A percentile compares a stretch with the other conserved stretches of the same genome.
Evolutionary conservation across 2,113 vertebrate genomes (phyloP).

Genomic region (Zosterops pallidus): DNA sequence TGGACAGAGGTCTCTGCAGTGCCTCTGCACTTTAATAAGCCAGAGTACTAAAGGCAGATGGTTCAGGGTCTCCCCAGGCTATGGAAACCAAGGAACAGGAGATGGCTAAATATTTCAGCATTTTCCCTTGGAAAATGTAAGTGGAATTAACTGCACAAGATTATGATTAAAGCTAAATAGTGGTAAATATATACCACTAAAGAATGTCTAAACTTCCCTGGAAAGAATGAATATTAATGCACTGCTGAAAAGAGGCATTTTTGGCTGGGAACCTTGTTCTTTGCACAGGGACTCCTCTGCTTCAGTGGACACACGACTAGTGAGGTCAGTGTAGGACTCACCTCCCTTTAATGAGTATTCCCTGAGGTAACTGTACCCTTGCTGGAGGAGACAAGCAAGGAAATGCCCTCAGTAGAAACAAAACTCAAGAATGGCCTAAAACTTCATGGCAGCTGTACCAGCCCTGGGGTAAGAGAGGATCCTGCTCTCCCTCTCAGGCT

Average conservation of each 20-base stretch:
- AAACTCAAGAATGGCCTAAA: background rate
- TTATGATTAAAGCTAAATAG: background rate
- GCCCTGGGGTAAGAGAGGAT: background rate
- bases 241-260: background rate
- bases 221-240: background rate
- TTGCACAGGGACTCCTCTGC: background rate
- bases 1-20: background rate
- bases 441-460: background rate
- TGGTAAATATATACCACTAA: background rate
- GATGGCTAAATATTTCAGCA: background rate
- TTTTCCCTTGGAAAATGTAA: background rate
- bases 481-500: background rate
- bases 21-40: background rate
- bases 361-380: background rate
- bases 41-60: background rate
- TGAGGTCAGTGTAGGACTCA: background rate
- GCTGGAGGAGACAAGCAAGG: background rate
- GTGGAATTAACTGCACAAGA: background rate
- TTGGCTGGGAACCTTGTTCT: background rate
- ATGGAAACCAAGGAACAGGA: background rate
- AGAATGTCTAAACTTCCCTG: background rate
- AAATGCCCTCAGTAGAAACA: background rate
- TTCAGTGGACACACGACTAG: fast-evolving
- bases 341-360: background rate
- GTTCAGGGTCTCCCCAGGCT: background rate